Evolutionary conservation across 2,797 vertebrate species (phyloP).

Genomic region (Cyclura pinguis): DNA sequence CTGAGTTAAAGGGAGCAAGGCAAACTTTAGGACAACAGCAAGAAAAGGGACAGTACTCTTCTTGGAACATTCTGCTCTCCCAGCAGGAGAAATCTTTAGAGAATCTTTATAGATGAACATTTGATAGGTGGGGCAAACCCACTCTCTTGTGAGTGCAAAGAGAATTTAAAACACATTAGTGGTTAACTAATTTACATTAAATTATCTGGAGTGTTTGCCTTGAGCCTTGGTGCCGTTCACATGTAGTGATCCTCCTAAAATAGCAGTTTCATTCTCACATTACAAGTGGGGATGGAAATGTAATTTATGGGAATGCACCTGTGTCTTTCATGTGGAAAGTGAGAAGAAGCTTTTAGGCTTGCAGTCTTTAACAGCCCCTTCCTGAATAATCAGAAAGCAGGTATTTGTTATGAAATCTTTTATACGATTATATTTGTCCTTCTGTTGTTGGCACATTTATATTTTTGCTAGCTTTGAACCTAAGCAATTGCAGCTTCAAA

Average conservation of each 20-base stretch:
- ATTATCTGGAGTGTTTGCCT: neutral
- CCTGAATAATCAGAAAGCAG: neutral
- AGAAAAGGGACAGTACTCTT: too few relatives aligned
- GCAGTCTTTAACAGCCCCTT: neutral
- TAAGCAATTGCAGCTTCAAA: neutral
- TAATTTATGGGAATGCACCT: slow-evolving; percentile 28
- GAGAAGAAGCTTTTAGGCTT: neutral
- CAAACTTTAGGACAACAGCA: too few relatives aligned
- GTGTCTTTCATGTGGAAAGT: slow-evolving; percentile 10
- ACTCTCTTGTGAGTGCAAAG: neutral
- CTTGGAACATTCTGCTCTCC: too few relatives aligned
- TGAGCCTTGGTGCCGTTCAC: neutral
- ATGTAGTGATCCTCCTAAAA: slow-evolving; percentile 26
- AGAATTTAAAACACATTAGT: slow-evolving; percentile 17
- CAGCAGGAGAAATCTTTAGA: neutral
- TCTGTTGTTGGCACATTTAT: slow-evolving; percentile 1
- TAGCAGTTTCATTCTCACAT: neutral
- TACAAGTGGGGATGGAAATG: neutral
- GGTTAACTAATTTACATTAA: slow-evolving; percentile 4
- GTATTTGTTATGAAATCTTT: slow-evolving; percentile 9
- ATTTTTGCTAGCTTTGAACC: slow-evolving; percentile 7
- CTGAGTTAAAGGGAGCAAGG: too few relatives aligned
- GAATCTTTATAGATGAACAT: neutral
- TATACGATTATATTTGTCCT: neutral
- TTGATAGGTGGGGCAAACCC: neutral